A percentile compares a stretch with the other conserved stretches of the same genome.
Conservation (phyloP, 2,113 vertebrate species). For the Paraplagusia blochii region DNA sequence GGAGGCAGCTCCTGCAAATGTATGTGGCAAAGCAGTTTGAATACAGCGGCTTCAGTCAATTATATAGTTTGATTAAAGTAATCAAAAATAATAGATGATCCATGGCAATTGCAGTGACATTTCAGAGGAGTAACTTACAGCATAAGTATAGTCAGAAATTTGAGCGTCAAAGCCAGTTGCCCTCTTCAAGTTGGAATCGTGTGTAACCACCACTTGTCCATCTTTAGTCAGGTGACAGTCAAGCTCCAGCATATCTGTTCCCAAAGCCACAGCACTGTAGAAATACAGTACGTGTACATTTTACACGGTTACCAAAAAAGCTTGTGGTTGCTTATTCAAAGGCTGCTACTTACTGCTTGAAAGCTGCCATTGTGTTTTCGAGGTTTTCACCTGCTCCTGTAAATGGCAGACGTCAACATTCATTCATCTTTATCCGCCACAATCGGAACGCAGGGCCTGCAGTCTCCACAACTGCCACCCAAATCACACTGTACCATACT, state of each 20-base stretch:
- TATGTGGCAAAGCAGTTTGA: not conserved
- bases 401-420: conserved; percentile 14
- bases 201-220: conserved; percentile 92
- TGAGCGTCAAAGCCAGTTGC: conserved; percentile 83
- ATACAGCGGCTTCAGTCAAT: too few relatives aligned
- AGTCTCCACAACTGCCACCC: too few relatives aligned
- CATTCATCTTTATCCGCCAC: too few relatives aligned
- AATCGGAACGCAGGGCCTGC: too few relatives aligned
- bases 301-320: not conserved
- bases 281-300: conserved; percentile 10
- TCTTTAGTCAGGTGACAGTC: conserved; percentile 97
- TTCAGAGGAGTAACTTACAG: conserved; percentile 76
- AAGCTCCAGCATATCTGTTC: conserved; percentile 97
- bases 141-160: conserved; percentile 84
- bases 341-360: conserved; percentile 87
- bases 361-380: conserved; percentile 97
- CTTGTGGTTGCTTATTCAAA: not conserved
- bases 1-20: conserved; percentile 88
- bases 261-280: conserved; percentile 85
- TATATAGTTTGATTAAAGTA: too few relatives aligned
- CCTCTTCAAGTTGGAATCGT: conserved; percentile 87
- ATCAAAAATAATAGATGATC: too few relatives aligned
- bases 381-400: conserved; percentile 95
- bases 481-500: too few relatives aligned
- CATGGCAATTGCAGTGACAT: not conserved